Conservation (phyloP, 2,113 vertebrate genomes). For the Panthera leo region DNA sequence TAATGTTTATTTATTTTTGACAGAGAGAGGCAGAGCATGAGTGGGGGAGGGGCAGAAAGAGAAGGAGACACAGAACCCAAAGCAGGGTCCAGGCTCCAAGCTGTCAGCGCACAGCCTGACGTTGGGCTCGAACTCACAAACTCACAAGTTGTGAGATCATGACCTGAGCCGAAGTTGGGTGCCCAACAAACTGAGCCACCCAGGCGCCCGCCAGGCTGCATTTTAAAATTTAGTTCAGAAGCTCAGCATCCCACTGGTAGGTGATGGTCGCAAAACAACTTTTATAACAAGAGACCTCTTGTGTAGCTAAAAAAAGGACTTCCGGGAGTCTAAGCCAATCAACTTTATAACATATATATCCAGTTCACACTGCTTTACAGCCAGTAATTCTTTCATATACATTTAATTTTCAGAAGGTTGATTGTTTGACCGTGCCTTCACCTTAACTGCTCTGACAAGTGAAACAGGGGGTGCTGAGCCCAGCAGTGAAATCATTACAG, state of each 20-base stretch:
- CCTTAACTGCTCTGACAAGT: constrained; percentile 37
- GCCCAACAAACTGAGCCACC: too few relatives aligned
- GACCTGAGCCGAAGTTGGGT: too few relatives aligned
- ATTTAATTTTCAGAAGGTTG: constrained; percentile 64
- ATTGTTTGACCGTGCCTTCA: constrained; percentile 69
- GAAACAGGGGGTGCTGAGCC: constrained; percentile 55
- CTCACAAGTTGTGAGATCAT: too few relatives aligned
- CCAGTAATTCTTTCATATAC: constrained; percentile 70
- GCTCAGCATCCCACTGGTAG: background rate
- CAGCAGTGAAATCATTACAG: constrained; percentile 69
- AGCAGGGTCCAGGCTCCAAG: too few relatives aligned
- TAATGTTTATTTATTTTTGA: too few relatives aligned
- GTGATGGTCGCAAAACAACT: constrained; percentile 60
- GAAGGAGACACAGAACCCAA: too few relatives aligned
- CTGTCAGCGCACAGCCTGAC: too few relatives aligned
- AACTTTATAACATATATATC: constrained; percentile 47
- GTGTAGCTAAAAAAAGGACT: constrained; percentile 56
- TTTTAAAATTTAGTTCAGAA: background rate
- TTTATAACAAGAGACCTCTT: constrained; percentile 70
- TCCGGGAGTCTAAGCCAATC: constrained; percentile 43
- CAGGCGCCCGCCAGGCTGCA: background rate
- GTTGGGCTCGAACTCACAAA: too few relatives aligned
- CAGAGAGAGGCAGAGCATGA: too few relatives aligned
- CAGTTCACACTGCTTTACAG: constrained; percentile 63
- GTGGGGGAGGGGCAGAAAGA: too few relatives aligned